Evolutionary conservation across 2,888 invertebrate species (phyloP).

Genomic region (Perithous albicinctus): DNA sequence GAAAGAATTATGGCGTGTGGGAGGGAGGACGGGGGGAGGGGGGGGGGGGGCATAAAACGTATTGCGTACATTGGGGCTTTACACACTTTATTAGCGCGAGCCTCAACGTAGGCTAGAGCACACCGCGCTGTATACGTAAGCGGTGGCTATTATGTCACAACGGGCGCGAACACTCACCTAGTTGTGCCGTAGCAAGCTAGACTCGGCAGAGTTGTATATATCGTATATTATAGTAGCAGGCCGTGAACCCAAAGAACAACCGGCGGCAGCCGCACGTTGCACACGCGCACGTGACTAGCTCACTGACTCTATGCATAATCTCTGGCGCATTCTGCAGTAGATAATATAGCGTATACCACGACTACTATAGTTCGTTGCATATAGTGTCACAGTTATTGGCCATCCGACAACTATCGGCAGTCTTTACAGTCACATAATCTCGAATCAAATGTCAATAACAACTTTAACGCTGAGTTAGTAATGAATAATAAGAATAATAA

Average conservation of each 20-base stretch:
- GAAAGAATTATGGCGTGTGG: conserved; percentile 70
- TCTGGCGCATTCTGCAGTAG: not conserved
- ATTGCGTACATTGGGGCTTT: conserved; percentile 63
- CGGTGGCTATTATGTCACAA: conserved; percentile 76
- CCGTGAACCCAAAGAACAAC: conserved; percentile 77
- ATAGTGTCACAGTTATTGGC: conserved; percentile 2
- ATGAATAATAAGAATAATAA: too few species aligned
- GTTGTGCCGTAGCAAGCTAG: conserved; percentile 46
- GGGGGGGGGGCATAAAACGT: too few species aligned
- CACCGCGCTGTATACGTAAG: conserved; percentile 49
- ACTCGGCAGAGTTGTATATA: not conserved
- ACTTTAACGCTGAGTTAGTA: not conserved
- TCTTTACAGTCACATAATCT: not conserved
- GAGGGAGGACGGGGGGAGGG: too few species aligned
- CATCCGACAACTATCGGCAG: not conserved
- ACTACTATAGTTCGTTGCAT: not conserved
- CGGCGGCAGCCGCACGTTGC: conserved; percentile 74
- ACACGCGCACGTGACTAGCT: conserved; percentile 75
- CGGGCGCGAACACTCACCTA: conserved; percentile 59
- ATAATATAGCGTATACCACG: not conserved
- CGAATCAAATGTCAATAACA: not conserved
- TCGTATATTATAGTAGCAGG: conserved; percentile 70
- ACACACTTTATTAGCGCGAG: conserved; percentile 60
- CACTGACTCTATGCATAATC: conserved; percentile 41
- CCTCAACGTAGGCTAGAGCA: conserved; percentile 9